These are phyloP conservation scores for Icerya purchasi DNA, from an alignment of 2,888 invertebrate species.

Conservation along the genomic window DNA sequence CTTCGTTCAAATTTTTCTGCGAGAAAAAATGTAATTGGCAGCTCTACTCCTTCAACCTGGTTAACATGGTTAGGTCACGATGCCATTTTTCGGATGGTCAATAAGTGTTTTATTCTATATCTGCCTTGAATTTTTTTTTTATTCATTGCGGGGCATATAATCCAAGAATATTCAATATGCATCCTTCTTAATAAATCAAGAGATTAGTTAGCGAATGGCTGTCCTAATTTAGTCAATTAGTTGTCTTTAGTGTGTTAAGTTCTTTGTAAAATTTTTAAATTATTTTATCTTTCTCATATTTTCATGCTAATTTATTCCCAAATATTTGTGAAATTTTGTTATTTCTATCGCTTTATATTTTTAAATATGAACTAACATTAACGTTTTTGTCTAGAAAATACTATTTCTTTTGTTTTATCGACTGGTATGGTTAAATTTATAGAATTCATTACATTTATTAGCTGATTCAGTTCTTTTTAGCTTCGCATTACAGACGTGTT, in stretches of 20 bases:
- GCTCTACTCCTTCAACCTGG: no score
- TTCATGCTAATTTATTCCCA: no score
- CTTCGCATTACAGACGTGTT: not conserved
- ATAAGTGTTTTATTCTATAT: no score
- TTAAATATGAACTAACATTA: not conserved
- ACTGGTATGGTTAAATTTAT: not conserved
- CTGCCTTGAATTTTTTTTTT: no score
- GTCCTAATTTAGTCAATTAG: not conserved
- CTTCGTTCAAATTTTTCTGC: no score
- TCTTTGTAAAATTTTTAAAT: not conserved
- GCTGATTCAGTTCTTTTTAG: not conserved
- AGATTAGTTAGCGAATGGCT: not conserved
- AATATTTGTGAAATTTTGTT: not conserved
- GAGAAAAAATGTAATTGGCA: no score
- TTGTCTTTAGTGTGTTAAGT: not conserved
- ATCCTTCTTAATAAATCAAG: not conserved
- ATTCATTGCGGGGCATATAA: no score
- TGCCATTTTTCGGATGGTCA: no score
- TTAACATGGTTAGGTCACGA: no score
- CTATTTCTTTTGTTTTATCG: not conserved
- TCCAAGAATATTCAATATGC: not conserved
- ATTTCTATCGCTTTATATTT: not conserved
- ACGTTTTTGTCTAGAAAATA: no score
- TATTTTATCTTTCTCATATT: no score
- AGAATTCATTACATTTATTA: not conserved